These are phyloP conservation scores for Chalcis sispes DNA, from an alignment of 2,888 invertebrate genomes.

Conservation along the genomic window DNA sequence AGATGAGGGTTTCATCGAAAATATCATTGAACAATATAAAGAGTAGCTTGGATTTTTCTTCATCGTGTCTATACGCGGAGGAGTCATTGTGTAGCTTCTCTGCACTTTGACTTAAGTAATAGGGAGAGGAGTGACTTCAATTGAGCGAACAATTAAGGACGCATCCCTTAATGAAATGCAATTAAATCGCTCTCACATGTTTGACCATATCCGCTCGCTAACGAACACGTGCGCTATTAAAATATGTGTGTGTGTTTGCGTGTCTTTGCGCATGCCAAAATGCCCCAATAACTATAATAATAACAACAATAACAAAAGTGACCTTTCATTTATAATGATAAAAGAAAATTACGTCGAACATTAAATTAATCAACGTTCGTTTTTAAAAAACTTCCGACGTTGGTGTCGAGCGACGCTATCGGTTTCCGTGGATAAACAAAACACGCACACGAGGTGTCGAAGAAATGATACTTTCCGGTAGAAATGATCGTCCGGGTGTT, in stretches of 20 bases:
- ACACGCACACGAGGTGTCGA: background rate
- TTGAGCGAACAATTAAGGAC: slow-evolving; percentile 65
- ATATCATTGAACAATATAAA: background rate
- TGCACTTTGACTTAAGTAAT: slow-evolving; percentile 20
- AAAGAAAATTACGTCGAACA: too few species aligned
- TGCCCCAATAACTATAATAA: too few species aligned
- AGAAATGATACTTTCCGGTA: background rate
- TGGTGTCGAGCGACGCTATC: too few species aligned
- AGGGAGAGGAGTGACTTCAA: slow-evolving; percentile 61
- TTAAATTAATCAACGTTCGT: too few species aligned
- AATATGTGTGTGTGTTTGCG: too few species aligned
- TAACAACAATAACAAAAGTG: too few species aligned
- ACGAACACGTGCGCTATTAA: slow-evolving; percentile 2
- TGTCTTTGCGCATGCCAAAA: too few species aligned
- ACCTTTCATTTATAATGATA: too few species aligned
- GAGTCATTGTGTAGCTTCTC: slow-evolving; percentile 7
- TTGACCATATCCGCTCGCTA: slow-evolving; percentile 16
- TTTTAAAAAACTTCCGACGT: too few species aligned
- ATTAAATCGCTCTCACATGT: slow-evolving; percentile 61
- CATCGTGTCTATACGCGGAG: background rate
- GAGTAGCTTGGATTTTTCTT: background rate
- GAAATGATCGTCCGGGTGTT: background rate
- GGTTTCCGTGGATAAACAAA: slow-evolving; percentile 43
- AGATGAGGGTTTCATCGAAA: too few species aligned
- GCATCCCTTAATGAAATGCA: slow-evolving; percentile 64